Evolutionary conservation across 1,140 invertebrate genomes (phyloP), one percentile per base, ranked within the genome.

Genomic region (Aphidius gifuensis): DNA sequence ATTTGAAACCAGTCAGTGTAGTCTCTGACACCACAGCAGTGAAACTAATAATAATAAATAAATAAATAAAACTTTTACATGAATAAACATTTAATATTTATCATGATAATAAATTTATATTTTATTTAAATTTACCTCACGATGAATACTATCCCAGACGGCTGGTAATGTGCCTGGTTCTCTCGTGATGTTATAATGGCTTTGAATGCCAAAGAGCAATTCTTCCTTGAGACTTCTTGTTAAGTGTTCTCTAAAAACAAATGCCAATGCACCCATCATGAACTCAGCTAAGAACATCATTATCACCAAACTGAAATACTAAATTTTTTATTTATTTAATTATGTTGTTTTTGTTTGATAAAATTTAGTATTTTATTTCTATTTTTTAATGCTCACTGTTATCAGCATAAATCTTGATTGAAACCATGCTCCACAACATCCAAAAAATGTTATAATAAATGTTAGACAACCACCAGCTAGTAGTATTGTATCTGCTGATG

Each of bases 241-340:
- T 9, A 93, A 79, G 51, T 86, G 83, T 62, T 88, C 86, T 61
- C 90, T 84, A 74, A 91, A 92, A 49, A 91, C 83, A 71, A 93
- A 92, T 7, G 88, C 88, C 42, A 93, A 80, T 5, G 88, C 87
- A 47, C 90, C 92, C 21, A 90, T 81, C 65, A 90, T 83, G 62
- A 94, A 89, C 73, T 94, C 90, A 61, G 89, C 84, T 61, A 90
- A 81, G 77, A 94, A 91, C 64, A 93, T 84, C 49, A 92, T 76
- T 51, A 92, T 85, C n/a, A 94, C 89, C 68, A 92, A 76, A 60
- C 87, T 85, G 74, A 94, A 92, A 79, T 94, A 94, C 92, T 93
- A 77, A 57, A 85, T 11, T 44, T 50, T 50, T 21, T 50, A 0
- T 23, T 6, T 50, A 23, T 50, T 32, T 16, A 23, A 21, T 50